These are phyloP conservation scores for Dipodomys stephensi DNA, from an alignment of 2,113 vertebrate genomes.

Conservation along the genomic window DNA sequence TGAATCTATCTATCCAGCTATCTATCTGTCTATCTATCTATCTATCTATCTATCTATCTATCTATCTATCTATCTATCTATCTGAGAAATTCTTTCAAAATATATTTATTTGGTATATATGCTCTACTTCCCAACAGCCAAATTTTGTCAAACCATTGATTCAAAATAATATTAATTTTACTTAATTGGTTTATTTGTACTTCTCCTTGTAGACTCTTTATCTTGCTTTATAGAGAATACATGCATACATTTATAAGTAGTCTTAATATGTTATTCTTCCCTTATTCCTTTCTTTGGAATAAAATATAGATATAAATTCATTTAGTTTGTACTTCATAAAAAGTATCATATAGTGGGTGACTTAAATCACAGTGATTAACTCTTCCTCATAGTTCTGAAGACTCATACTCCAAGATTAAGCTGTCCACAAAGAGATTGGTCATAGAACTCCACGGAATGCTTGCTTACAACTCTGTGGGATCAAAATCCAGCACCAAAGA, in stretches of 20 bases:
- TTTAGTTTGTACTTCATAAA: neutral
- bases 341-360: neutral
- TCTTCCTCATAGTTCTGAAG: neutral
- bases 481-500: neutral
- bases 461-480: neutral
- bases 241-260: neutral
- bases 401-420: neutral
- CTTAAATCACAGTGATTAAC: neutral
- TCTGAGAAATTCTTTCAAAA: slow-evolving; percentile 31
- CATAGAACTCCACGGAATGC: neutral
- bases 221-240: neutral
- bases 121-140: neutral
- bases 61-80: too few relatives aligned
- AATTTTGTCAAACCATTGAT: neutral
- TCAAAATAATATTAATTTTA: neutral
- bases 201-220: neutral
- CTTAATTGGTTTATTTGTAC: slow-evolving; percentile 2
- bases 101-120: slow-evolving; percentile 23
- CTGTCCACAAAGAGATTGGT: too few relatives aligned
- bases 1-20: neutral
- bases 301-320: neutral
- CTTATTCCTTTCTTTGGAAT: neutral
- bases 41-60: neutral
- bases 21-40: too few relatives aligned
- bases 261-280: neutral